Conservation (phyloP, 2,113 vertebrate species). For the Ptychochromis oligacanthus region DNA sequence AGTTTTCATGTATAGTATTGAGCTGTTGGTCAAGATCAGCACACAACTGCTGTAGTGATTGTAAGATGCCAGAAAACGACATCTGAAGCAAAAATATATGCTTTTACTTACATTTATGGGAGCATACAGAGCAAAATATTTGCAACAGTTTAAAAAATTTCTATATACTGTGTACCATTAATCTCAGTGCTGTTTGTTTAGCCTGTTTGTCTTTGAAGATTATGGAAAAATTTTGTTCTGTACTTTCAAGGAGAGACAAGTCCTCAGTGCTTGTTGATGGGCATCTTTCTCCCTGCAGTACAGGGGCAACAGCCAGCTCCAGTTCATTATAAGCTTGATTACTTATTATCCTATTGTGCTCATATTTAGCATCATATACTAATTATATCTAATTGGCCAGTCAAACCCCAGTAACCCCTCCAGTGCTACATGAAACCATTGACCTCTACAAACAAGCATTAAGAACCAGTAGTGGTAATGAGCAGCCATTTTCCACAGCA, state of each 20-base stretch:
- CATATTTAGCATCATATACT: constrained; percentile 42
- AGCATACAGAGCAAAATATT: not conserved
- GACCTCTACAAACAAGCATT: constrained; percentile 52
- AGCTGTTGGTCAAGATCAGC: not conserved
- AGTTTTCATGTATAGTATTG: not conserved
- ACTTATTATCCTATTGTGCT: constrained; percentile 48
- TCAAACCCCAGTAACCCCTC: constrained; percentile 39
- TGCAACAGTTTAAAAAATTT: not conserved
- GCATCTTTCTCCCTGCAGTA: not conserved
- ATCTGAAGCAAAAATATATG: not conserved
- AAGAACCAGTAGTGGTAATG: constrained; percentile 45
- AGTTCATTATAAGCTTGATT: constrained; percentile 47
- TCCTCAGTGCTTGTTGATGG: not conserved
- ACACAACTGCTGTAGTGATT: rapidly evolving
- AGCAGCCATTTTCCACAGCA: constrained; percentile 30
- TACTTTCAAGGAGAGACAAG: constrained; percentile 19
- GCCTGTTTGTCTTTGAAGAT: not conserved
- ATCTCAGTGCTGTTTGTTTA: not conserved
- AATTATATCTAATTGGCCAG: constrained; percentile 65
- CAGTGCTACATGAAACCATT: constrained; percentile 41
- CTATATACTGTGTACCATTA: not conserved
- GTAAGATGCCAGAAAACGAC: not conserved
- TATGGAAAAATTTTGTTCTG: not conserved
- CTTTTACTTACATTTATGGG: not conserved
- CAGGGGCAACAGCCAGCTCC: not conserved